These are phyloP conservation scores for Syngnathus floridae DNA, from an alignment of 2,113 vertebrate species.

Conservation along the genomic window DNA sequence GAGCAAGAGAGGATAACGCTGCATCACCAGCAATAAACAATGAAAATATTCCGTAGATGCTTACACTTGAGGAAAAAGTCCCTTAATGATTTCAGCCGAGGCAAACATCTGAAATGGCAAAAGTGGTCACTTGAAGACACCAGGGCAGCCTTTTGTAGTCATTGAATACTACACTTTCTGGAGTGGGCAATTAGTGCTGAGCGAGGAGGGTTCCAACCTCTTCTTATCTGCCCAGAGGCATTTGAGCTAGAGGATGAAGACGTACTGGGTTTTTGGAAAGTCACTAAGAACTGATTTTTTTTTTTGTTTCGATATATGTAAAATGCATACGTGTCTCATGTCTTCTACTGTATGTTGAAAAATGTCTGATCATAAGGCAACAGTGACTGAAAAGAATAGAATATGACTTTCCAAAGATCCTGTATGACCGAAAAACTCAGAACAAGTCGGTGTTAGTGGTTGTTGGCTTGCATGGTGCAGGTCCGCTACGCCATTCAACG, in stretches of 20 bases:
- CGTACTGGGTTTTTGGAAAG: neutral
- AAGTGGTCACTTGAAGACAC: conserved; percentile 21
- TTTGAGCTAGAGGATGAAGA: conserved; percentile 27
- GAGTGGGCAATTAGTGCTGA: conserved; percentile 21
- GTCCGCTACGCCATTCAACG: neutral
- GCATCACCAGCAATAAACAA: neutral
- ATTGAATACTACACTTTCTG: conserved; percentile 8
- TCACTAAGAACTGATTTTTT: neutral
- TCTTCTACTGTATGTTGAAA: neutral
- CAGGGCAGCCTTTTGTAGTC: conserved; percentile 35
- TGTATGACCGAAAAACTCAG: conserved; percentile 39
- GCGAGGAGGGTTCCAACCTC: conserved; percentile 20
- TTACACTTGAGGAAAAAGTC: conserved; percentile 25
- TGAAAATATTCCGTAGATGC: conserved; percentile 17
- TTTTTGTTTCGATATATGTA: neutral
- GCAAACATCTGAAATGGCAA: conserved; percentile 40
- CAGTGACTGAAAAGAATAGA: neutral
- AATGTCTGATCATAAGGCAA: neutral
- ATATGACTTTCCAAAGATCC: neutral
- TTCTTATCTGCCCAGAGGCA: conserved; percentile 33
- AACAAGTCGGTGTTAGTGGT: conserved; percentile 23
- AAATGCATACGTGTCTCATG: too few relatives aligned
- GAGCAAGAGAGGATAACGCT: neutral
- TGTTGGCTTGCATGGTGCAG: conserved; percentile 9
- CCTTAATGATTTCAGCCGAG: conserved; percentile 52